phyloP scores from a whole-genome alignment of 2,888 invertebrate species.

The Toxonevra muliebris region DNA sequence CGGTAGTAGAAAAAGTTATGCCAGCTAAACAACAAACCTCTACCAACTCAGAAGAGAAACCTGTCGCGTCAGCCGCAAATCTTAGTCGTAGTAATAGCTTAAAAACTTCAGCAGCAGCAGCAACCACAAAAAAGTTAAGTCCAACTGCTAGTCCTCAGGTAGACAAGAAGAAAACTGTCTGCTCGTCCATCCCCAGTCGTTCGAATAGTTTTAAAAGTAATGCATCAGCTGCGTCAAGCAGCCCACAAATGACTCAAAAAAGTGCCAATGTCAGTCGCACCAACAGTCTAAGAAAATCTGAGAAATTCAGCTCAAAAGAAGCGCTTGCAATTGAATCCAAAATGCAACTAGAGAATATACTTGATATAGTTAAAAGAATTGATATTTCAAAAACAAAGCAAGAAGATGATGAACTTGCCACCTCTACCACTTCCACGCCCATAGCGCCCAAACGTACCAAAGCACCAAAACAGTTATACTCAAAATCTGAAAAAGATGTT shows the following conservation, averaged over 20 bases:
- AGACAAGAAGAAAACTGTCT: conserved; percentile 40
- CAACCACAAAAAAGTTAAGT: conserved; percentile 28
- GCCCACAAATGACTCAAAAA: conserved; percentile 37
- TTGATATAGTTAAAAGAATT: conserved; percentile 53
- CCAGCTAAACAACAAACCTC: not conserved
- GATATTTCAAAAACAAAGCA: conserved; percentile 40
- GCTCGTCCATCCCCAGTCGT: conserved; percentile 40
- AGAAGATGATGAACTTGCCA: conserved; percentile 5
- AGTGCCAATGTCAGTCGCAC: conserved; percentile 36
- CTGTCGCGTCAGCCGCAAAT: conserved; percentile 30
- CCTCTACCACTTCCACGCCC: conserved; percentile 18
- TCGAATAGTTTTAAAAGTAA: conserved; percentile 50
- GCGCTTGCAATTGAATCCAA: conserved; percentile 41
- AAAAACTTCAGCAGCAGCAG: no score
- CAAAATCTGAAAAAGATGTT: conserved; percentile 45
- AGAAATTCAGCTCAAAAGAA: conserved; percentile 19
- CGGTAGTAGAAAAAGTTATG: not conserved
- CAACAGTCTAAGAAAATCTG: conserved; percentile 38
- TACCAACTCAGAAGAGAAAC: conserved; percentile 2
- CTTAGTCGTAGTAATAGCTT: conserved; percentile 41
- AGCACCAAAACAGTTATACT: conserved; percentile 4
- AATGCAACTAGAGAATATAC: conserved; percentile 56
- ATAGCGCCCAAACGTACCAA: conserved; percentile 1
- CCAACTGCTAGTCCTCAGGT: conserved; percentile 41
- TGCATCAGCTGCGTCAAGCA: conserved; percentile 29